phyloP scores from a whole-genome alignment of 2,113 vertebrate genomes.

The Rhinolophus sinicus region DNA sequence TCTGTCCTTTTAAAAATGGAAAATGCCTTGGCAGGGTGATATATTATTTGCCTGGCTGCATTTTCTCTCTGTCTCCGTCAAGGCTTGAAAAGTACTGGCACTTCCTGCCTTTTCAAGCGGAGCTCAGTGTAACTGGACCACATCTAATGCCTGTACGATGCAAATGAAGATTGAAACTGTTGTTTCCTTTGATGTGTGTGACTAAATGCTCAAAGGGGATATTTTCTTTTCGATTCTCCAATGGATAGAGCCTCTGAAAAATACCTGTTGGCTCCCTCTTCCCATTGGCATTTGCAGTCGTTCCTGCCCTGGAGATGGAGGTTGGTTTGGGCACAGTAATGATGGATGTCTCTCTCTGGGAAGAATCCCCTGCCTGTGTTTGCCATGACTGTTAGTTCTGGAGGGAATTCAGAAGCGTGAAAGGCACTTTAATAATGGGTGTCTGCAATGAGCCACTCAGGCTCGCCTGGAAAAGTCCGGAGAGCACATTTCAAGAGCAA shows the following conservation, averaged over 20 bases:
- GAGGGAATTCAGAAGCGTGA: slow-evolving; percentile 68
- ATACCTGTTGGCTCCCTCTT: slow-evolving; percentile 80
- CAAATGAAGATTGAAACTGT: slow-evolving; percentile 70
- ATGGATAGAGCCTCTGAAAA: slow-evolving; percentile 66
- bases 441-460: slow-evolving; percentile 62
- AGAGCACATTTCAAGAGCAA: background rate
- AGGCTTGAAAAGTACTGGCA: slow-evolving; percentile 46
- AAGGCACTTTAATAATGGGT: slow-evolving; percentile 74
- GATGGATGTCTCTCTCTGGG: slow-evolving; percentile 69
- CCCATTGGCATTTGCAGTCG: background rate
- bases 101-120: slow-evolving; percentile 67
- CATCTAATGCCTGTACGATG: slow-evolving; percentile 76
- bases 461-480: slow-evolving; percentile 1
- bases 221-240: slow-evolving; percentile 62
- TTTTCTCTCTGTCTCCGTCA: slow-evolving; percentile 64
- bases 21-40: slow-evolving; percentile 66
- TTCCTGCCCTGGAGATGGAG: background rate
- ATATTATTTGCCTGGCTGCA: slow-evolving; percentile 68
- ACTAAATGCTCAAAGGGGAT: slow-evolving; percentile 77
- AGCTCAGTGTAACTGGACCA: slow-evolving; percentile 78
- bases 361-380: slow-evolving; percentile 72
- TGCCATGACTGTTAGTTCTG: slow-evolving; percentile 49
- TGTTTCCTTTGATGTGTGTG: slow-evolving; percentile 81
- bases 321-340: background rate
- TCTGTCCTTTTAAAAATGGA: slow-evolving; percentile 72